Base-by-base conservation (phyloP, 2,888 invertebrate genomes). In the Byasa hedistus region DNA sequence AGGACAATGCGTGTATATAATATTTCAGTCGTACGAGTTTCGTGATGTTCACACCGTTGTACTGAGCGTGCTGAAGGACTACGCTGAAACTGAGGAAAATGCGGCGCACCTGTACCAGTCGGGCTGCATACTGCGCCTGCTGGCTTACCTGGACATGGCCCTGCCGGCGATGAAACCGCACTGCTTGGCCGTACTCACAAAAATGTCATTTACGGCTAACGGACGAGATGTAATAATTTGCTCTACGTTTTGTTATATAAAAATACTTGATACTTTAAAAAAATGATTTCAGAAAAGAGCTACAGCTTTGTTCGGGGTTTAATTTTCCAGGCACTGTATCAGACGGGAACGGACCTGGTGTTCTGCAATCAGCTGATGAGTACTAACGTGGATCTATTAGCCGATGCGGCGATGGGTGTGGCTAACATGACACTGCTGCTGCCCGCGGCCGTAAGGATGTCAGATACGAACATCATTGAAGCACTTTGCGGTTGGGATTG, bases 331-430 rank as follows among this genome's bases (percentile, higher is more conserved):
- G 89, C 91, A 0, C 70, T 91, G 3, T 89, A 76, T 70, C 80
- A 88, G 51, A 89, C 89, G 0, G 84, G 82, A 2, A 89, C 89
- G 1, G 91, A 91, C 66, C 71, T 90, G 66, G 86, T 90, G 1
- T 90, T 91, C 79, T 91, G 91, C 71, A 84, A 87, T 4, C 89
- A 90, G 71, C 81, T 91, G 19, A 77, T 87, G 3, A 85, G 87
- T 54, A 85, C 88, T 1, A 85, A 86, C 69, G 83, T 85, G 69
- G 88, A 87, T 0, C 70, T 89, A 32, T 69, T 91, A 0, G 87
- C 89, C 0, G 91, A 91, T 44, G 89, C 91, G 0, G 91, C 91
- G 0, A 84, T 90, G 85, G 91, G 90, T 0, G 89, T 91, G 0
- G 87, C 89, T 68, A 91, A 91, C 72, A 91, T 91, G 91, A 90